Conservation (phyloP, 1,140 invertebrate genomes). For the Lepidurus apus region DNA sequence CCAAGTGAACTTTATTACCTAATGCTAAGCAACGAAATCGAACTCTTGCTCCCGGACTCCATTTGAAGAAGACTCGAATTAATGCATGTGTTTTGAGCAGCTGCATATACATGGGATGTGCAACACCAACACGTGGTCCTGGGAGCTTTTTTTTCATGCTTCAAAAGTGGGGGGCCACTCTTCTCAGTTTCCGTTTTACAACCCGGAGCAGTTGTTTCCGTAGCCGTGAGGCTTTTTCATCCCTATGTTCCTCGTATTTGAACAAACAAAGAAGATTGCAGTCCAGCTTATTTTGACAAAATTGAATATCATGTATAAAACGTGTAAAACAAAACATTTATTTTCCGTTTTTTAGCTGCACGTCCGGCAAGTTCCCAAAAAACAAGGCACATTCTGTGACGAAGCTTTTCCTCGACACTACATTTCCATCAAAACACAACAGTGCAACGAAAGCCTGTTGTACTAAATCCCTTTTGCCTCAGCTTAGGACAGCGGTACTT, state of each 20-base stretch:
- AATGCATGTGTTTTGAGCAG: not conserved
- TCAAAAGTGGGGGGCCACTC: not conserved
- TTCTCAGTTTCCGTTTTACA: slow-evolving; percentile 17
- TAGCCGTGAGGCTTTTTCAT: slow-evolving; percentile 5
- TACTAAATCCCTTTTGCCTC: not conserved
- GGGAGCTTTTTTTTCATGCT: not conserved
- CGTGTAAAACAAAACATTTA: not conserved
- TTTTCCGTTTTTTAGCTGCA: not conserved
- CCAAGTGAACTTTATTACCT: too few species aligned
- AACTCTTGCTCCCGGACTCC: not conserved
- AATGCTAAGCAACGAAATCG: too few species aligned
- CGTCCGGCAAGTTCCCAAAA: not conserved
- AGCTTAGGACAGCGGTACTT: not conserved
- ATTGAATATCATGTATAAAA: not conserved
- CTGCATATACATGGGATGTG: not conserved
- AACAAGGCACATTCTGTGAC: too few species aligned
- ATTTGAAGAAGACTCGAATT: not conserved
- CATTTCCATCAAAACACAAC: not conserved
- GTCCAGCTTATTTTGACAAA: not conserved
- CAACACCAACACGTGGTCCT: not conserved
- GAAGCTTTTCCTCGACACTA: too few species aligned
- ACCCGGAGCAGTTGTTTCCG: slow-evolving; percentile 20
- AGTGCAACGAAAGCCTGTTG: not conserved
- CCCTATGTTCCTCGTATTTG: not conserved
- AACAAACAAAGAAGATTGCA: slow-evolving; percentile 8